phyloP scores from a whole-genome alignment of 2,797 vertebrate genomes.

The Mormyrops boulengeri region DNA sequence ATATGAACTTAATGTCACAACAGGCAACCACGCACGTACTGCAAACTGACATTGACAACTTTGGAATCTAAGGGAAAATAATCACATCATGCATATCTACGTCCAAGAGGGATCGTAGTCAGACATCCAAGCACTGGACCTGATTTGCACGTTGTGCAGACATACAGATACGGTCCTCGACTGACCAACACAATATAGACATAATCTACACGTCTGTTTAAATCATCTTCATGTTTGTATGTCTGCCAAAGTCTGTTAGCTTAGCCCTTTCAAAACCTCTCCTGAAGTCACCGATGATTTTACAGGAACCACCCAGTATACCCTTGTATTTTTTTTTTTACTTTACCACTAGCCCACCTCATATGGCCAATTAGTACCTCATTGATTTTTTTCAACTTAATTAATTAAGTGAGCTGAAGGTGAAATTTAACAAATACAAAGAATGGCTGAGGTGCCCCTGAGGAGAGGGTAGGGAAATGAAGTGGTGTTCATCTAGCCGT shows the following conservation, averaged over 20 bases:
- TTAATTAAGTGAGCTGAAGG: neutral
- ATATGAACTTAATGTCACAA: neutral
- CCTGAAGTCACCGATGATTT: neutral
- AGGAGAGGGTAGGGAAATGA: neutral
- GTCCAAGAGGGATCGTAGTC: neutral
- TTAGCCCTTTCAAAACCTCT: neutral
- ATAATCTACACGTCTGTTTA: neutral
- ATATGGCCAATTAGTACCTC: neutral
- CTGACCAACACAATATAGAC: neutral
- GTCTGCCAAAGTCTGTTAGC: neutral
- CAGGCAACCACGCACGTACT: neutral
- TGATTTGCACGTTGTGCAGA: neutral
- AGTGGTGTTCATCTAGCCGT: neutral
- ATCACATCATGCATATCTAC: neutral
- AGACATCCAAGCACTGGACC: neutral
- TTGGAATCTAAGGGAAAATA: neutral
- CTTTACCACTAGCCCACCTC: neutral
- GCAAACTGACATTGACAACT: neutral
- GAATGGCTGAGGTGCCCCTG: neutral
- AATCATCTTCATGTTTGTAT: neutral
- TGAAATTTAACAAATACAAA: neutral
- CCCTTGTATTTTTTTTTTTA: neutral
- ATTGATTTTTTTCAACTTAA: neutral
- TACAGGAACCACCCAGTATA: neutral
- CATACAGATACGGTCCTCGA: neutral